Conservation (phyloP, 2,797 vertebrate genomes). For the Acomys russatus region DNA sequence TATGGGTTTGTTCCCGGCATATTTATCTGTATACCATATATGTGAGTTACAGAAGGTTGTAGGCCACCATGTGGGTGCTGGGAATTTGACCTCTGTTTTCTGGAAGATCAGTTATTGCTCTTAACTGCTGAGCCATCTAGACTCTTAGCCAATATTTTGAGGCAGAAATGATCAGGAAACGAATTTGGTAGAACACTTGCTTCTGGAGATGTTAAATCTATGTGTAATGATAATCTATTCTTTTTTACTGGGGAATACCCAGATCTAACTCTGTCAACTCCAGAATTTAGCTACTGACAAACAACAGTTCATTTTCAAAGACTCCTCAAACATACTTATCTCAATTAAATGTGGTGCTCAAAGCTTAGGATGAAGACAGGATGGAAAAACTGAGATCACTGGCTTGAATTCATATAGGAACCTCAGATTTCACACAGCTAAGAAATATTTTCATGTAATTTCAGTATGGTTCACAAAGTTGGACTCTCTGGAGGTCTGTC, state of each 20-base stretch:
- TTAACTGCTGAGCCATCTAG: background rate
- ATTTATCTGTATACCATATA: background rate
- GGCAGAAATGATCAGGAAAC: background rate
- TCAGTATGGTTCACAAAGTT: background rate
- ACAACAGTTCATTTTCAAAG: background rate
- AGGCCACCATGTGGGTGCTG: background rate
- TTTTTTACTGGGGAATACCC: background rate
- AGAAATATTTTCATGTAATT: background rate
- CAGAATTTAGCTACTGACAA: background rate
- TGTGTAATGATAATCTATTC: background rate
- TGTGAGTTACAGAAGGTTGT: background rate
- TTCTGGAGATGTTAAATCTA: background rate
- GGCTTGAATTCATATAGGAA: background rate
- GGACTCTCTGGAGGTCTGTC: background rate
- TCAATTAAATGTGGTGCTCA: background rate
- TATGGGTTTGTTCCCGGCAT: background rate
- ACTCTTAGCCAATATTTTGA: background rate
- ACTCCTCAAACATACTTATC: too few relatives aligned
- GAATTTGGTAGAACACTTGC: background rate
- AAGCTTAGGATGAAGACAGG: background rate
- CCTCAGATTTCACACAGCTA: background rate
- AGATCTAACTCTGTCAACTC: background rate
- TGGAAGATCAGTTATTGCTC: background rate
- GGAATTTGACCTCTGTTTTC: background rate
- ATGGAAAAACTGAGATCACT: background rate